Evolutionary conservation across 2,113 vertebrate genomes (phyloP).

Genomic region (Anguilla rostrata): DNA sequence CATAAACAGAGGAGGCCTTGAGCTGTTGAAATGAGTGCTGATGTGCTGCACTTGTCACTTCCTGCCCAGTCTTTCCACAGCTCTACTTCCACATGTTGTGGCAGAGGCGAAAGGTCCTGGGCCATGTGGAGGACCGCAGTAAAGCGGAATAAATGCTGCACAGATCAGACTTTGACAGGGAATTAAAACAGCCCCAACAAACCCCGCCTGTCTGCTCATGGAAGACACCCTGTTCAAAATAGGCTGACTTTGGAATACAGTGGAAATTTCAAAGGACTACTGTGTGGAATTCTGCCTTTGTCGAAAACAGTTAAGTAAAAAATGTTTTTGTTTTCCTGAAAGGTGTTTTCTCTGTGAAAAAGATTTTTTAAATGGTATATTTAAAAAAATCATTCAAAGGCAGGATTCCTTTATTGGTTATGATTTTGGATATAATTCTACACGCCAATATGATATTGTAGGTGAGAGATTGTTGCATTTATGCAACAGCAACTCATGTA

Average conservation of each 20-base stretch:
- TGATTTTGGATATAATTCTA: no score
- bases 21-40: neutral
- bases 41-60: neutral
- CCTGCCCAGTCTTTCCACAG: slow-evolving; percentile 87
- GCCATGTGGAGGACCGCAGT: slow-evolving; percentile 82
- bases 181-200: slow-evolving; percentile 33
- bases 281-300: neutral
- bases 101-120: slow-evolving; percentile 93
- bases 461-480: no score
- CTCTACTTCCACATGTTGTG: slow-evolving; percentile 98
- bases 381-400: neutral
- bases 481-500: no score
- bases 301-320: neutral
- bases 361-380: neutral
- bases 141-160: slow-evolving; percentile 81
- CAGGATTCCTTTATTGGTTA: no score
- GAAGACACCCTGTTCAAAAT: slow-evolving; percentile 29
- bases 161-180: slow-evolving; percentile 19
- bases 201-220: slow-evolving; percentile 41
- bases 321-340: neutral
- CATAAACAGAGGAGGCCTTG: neutral
- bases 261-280: slow-evolving; percentile 19
- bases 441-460: no score
- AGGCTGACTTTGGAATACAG: neutral
- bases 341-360: neutral